Evolutionary conservation across 2,888 invertebrate genomes (phyloP).

Genomic region (Priocnemis perturbator): DNA sequence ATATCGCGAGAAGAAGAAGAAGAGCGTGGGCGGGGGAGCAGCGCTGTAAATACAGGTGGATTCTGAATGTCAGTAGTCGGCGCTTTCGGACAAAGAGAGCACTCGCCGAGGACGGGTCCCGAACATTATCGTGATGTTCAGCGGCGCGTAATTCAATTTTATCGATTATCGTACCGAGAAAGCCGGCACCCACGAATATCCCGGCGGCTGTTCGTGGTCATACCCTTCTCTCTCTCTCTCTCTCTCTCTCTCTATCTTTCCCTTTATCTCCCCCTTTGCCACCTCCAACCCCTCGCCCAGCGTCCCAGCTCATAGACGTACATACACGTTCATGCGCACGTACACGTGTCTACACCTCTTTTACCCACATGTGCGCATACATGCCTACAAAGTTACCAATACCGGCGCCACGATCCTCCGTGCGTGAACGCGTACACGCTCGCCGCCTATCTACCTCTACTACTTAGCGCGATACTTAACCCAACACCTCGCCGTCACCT

Average conservation of each 20-base stretch:
- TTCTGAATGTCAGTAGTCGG: conserved; percentile 27
- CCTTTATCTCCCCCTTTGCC: background rate
- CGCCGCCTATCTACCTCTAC: conserved; percentile 16
- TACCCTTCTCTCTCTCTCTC: conserved; percentile 47
- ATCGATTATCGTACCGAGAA: conserved; percentile 56
- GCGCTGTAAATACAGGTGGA: conserved; percentile 27
- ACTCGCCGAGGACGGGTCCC: conserved; percentile 36
- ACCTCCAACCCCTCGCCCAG: background rate
- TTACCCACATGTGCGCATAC: conserved; percentile 4
- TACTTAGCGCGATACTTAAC: conserved; percentile 49
- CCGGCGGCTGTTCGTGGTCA: conserved; percentile 42
- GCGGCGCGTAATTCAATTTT: conserved; percentile 60
- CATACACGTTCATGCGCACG: background rate
- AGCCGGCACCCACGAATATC: conserved; percentile 56
- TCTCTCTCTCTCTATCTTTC: conserved; percentile 25
- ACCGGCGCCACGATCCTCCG: too few species aligned
- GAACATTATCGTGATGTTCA: conserved; percentile 56
- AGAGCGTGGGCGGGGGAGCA: conserved; percentile 8
- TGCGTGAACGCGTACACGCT: conserved; percentile 16
- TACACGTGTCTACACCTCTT: too few species aligned
- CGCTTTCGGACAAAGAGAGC: conserved; percentile 46
- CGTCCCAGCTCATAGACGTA: background rate
- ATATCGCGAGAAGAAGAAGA: too few species aligned
- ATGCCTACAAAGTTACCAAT: conserved; percentile 26
- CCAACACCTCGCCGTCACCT: conserved; percentile 48